Evolutionary conservation across 1,140 invertebrate species (phyloP).

Genomic region (Microplitis demolitor): DNA sequence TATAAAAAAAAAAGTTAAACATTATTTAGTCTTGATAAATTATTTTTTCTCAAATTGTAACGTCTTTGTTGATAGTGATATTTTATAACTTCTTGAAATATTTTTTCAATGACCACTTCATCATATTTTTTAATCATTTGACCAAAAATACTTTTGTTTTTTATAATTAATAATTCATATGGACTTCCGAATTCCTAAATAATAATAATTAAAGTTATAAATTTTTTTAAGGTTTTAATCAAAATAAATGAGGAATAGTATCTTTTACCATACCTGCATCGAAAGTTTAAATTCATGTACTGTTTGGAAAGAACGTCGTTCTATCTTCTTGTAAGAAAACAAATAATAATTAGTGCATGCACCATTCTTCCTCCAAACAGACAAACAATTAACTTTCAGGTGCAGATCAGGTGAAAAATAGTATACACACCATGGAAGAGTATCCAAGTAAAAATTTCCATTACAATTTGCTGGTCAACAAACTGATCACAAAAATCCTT

Average conservation of each 20-base stretch:
- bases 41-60: neutral
- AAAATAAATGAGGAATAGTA: neutral
- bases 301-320: too few relatives aligned
- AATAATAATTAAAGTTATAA: constrained; percentile 34
- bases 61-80: neutral
- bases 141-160: constrained; percentile 59
- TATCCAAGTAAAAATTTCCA: too few relatives aligned
- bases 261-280: constrained; percentile 44
- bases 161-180: constrained; percentile 64
- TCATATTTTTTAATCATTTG: constrained; percentile 66
- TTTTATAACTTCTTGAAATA: constrained; percentile 31
- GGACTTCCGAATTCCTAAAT: constrained; percentile 72
- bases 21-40: too few relatives aligned
- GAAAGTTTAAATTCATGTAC: too few relatives aligned
- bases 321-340: too few relatives aligned
- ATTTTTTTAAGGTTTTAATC: neutral
- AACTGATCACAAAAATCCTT: too few relatives aligned
- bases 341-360: too few relatives aligned
- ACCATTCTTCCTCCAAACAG: too few relatives aligned
- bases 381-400: too few relatives aligned
- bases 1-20: too few relatives aligned
- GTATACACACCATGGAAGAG: too few relatives aligned
- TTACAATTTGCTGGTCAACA: constrained; percentile 56
- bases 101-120: constrained; percentile 43
- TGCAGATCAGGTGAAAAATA: too few relatives aligned